These are phyloP conservation scores for Parapristionchus giblindavisi DNA, from an alignment of 2,888 invertebrate species.

Conservation along the genomic window DNA sequence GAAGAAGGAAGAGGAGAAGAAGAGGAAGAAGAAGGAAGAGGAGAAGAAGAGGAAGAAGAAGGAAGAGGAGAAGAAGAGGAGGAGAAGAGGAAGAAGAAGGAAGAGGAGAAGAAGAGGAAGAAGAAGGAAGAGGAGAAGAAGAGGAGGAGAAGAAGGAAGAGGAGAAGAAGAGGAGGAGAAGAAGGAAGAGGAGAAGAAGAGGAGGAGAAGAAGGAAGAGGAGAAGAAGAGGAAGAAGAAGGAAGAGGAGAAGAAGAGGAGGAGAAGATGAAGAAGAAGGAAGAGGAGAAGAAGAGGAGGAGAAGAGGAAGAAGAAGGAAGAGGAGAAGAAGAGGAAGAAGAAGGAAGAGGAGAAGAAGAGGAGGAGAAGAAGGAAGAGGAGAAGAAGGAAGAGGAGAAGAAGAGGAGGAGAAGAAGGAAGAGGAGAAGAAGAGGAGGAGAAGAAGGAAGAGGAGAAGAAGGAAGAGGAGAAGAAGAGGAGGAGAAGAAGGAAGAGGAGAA, in stretches of 20 bases:
- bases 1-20: background rate
- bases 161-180: background rate
- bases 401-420: no score
- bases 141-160: background rate
- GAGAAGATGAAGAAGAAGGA: background rate
- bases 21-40: background rate
- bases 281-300: background rate
- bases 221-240: background rate
- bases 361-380: constrained; percentile 3
- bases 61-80: background rate
- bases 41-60: no score
- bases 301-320: background rate
- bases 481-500: no score
- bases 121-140: background rate
- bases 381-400: no score
- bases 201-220: background rate
- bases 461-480: no score
- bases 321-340: background rate
- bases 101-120: background rate
- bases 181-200: background rate
- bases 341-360: background rate
- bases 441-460: no score
- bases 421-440: no score
- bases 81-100: background rate
- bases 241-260: background rate